phyloP scores from a whole-genome alignment of 2,888 invertebrate species.

The Amphimallon solstitiale region DNA sequence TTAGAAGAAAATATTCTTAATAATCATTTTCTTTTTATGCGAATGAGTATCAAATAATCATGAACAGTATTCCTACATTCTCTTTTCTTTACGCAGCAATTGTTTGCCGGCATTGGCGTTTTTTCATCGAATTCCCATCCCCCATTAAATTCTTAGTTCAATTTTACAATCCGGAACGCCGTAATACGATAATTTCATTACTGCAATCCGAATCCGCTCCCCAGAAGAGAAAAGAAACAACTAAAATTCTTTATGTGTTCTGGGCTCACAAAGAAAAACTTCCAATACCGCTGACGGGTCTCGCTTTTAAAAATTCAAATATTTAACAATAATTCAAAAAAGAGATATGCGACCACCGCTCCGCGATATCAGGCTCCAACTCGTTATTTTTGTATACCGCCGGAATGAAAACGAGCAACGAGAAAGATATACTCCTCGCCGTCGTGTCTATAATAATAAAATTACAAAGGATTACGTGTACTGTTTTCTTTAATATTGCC shows the following conservation, averaged over 20 bases:
- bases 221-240: slow-evolving; percentile 1
- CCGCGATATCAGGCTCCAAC: not conserved
- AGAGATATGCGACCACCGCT: not conserved
- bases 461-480: slow-evolving; percentile 22
- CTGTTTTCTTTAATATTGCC: slow-evolving; percentile 20
- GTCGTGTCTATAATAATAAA: slow-evolving; percentile 20
- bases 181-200: not conserved
- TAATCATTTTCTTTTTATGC: too few relatives aligned
- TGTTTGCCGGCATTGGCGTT: not conserved
- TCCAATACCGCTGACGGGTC: not conserved
- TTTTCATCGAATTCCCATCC: not conserved
- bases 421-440: slow-evolving; percentile 13
- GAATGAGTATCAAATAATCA: too few relatives aligned
- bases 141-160: slow-evolving; percentile 3
- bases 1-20: too few relatives aligned
- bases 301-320: slow-evolving; percentile 19
- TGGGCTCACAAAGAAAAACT: slow-evolving; percentile 10
- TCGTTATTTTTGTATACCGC: slow-evolving; percentile 3
- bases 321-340: slow-evolving; percentile 22
- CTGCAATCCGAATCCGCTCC: not conserved
- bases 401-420: not conserved
- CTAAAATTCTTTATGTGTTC: slow-evolving; percentile 13
- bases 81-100: too few relatives aligned
- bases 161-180: not conserved
- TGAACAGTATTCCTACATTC: too few relatives aligned